These are phyloP conservation scores for Wasmannia auropunctata DNA, from an alignment of 1,140 invertebrate species.

Conservation along the genomic window DNA sequence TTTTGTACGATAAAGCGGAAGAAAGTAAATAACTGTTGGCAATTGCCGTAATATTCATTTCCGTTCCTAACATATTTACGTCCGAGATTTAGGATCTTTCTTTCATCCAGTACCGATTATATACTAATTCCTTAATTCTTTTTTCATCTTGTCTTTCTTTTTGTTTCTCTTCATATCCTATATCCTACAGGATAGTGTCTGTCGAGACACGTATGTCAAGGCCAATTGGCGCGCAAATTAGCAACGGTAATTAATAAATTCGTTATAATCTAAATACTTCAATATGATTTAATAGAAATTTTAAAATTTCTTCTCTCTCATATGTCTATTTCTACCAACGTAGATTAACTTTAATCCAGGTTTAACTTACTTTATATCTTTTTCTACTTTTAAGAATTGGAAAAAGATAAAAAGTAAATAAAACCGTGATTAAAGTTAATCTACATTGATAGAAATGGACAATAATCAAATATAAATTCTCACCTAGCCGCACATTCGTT, in stretches of 20 bases:
- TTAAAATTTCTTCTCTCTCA: neutral
- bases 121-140: neutral
- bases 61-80: slow-evolving; percentile 61
- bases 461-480: neutral
- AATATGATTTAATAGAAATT: neutral
- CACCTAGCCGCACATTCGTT: neutral
- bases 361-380: no score
- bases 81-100: slow-evolving; percentile 60
- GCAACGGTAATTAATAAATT: neutral
- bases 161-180: neutral
- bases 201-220: neutral
- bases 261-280: neutral
- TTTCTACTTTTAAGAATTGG: no score
- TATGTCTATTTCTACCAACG: no score
- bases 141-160: neutral
- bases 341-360: no score
- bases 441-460: no score
- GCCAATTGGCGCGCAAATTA: neutral
- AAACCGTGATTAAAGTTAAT: no score
- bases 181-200: neutral
- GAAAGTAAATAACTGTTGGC: slow-evolving; percentile 54
- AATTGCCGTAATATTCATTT: slow-evolving; percentile 35
- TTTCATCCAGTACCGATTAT: slow-evolving; percentile 31
- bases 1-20: neutral
- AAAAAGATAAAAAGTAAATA: no score